phyloP scores from a whole-genome alignment of 2,113 vertebrate species.

The Catharus bicknelli region DNA sequence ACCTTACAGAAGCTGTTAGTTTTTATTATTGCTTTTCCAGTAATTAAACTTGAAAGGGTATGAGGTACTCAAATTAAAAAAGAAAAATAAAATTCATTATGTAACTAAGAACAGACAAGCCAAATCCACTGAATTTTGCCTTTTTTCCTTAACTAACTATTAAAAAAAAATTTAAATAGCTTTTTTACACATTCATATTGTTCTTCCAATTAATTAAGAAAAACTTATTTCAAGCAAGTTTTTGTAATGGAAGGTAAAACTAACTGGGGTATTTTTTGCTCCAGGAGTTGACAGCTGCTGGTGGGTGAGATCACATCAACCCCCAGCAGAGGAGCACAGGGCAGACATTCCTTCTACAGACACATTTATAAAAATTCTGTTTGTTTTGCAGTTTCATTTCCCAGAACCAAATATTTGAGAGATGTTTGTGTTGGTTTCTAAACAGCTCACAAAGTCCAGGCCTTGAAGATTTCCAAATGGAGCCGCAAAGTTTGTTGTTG shows the following conservation, averaged over 20 bases:
- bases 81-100: neutral
- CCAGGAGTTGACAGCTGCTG: neutral
- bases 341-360: neutral
- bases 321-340: neutral
- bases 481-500: neutral
- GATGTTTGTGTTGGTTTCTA: conserved; percentile 54
- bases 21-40: neutral
- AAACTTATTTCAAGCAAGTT: neutral
- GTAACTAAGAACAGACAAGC: neutral
- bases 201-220: neutral
- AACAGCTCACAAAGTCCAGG: conserved; percentile 36
- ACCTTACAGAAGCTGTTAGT: neutral
- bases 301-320: neutral
- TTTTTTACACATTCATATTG: neutral
- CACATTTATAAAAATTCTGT: neutral
- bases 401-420: conserved; percentile 25
- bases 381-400: conserved; percentile 35
- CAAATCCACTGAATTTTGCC: neutral
- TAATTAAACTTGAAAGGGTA: neutral
- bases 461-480: conserved; percentile 32
- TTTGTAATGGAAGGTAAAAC: neutral
- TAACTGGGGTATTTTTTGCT: neutral
- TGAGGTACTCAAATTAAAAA: neutral
- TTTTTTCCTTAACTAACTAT: neutral
- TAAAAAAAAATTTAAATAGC: neutral